Evolutionary conservation across 2,888 invertebrate genomes (phyloP), one percentile per base, ranked within the genome.

Genomic region (Andrena bucephala): DNA sequence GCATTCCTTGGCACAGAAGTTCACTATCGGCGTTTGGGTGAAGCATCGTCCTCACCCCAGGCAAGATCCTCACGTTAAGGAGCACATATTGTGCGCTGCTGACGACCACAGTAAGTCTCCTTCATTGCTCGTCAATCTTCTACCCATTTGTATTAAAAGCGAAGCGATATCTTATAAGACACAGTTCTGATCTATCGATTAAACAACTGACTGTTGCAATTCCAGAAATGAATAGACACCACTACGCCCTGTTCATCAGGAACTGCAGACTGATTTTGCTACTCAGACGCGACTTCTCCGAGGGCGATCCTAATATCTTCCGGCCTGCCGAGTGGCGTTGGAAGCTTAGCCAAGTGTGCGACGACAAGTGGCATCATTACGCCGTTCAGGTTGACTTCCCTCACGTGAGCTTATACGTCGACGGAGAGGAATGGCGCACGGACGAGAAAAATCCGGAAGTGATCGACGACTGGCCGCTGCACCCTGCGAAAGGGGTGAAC

Each of bases 321-420:
- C 96, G 98, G 72, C 99, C 99, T 0, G 99, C 99, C 0, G 99
- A 99, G 94, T 99, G 99, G 99, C 96, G 99, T 88, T 99, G 99
- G 99, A 98, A 98, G 94, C 95, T 99, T 75, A 97, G 98, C 0
- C 98, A 98, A 95, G 97, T 98, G 69, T 99, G 99, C 95, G 99
- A 99, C 94, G 98, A 98, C 94, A 97, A 98, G 92, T 99, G 99
- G 99, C 99, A 99, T 95, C 99, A 99, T 94, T 99, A 98, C 95
- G 98, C 99, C 0, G 95, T 99, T 60, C 98, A 98, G 93, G 97
- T 99, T 3, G 97, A 98, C 88, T 98, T 99, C 95, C 98, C 98
- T 0, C 97, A 97, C 92, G 97, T 98, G 63, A 97, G 97, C 85
- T 95, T 99, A 81, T 97, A 96, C 93, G 96, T 99, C 83, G 99